phyloP scores from a whole-genome alignment of 37 sponge, comb jelly and placozoan species.

The Ianthella basta region DNA sequence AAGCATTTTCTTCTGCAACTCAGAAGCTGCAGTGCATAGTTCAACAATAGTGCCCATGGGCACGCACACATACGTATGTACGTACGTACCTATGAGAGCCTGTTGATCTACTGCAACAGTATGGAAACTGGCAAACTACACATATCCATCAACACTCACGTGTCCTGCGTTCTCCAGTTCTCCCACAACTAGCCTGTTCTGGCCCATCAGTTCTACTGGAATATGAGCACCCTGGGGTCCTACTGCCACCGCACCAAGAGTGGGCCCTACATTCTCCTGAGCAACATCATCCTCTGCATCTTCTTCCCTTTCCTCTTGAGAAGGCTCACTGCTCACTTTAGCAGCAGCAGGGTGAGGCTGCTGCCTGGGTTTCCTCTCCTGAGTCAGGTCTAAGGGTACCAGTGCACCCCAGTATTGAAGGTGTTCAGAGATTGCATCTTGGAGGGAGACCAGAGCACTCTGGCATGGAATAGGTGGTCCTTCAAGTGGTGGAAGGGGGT shows the following conservation, averaged over 20 bases:
- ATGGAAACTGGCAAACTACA: not conserved
- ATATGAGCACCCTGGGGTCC: not conserved
- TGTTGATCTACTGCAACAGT: too few species aligned
- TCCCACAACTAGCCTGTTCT: not conserved
- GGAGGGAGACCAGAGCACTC: constrained; percentile 71
- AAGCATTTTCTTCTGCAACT: too few species aligned
- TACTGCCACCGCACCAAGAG: not conserved
- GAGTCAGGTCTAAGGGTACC: not conserved
- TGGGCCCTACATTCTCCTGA: not conserved
- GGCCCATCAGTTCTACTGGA: not conserved
- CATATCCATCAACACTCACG: too few species aligned
- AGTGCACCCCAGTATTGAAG: constrained; percentile 73
- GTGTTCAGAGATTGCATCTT: constrained; percentile 14
- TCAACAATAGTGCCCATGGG: too few species aligned
- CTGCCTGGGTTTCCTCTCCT: not conserved
- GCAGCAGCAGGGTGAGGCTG: not conserved
- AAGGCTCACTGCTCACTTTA: not conserved
- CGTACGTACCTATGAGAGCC: too few species aligned
- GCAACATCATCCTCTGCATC: not conserved
- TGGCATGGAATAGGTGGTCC: constrained; percentile 20
- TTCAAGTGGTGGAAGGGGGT: constrained; percentile 59
- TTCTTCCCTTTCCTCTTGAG: not conserved
- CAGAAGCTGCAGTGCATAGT: not conserved
- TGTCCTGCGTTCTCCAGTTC: not conserved
- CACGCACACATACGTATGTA: too few species aligned